Conservation (phyloP, 2,797 vertebrate species). For the Sebastes kiyomatsui region DNA sequence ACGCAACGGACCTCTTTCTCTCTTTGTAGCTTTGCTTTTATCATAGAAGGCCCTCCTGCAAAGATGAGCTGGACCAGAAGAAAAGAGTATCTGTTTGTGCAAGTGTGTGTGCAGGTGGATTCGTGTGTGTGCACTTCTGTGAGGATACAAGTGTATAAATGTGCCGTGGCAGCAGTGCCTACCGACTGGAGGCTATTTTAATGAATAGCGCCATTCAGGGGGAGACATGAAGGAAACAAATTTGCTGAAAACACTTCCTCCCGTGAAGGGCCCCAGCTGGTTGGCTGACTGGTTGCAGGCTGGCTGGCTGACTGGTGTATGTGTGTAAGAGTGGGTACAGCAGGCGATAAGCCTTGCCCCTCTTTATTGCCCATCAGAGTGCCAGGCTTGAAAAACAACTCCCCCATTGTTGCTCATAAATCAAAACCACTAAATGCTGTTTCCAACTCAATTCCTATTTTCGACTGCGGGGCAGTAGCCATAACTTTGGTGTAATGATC, state of each 20-base stretch:
- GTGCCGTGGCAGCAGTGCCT: conserved; percentile 66
- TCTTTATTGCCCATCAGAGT: conserved; percentile 77
- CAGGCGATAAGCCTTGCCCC: conserved; percentile 69
- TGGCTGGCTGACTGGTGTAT: conserved; percentile 51
- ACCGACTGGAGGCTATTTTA: conserved; percentile 71
- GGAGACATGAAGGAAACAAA: conserved; percentile 72
- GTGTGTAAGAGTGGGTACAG: conserved; percentile 62
- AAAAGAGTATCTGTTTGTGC: conserved; percentile 44
- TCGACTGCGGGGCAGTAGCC: conserved; percentile 43
- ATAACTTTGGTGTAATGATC: conserved; percentile 76
- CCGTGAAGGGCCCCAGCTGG: conserved; percentile 75
- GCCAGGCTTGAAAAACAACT: conserved; percentile 66
- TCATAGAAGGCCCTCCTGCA: conserved; percentile 33
- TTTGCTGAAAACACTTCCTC: conserved; percentile 77
- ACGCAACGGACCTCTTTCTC: conserved; percentile 23
- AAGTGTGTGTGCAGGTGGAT: conserved; percentile 38
- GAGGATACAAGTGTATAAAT: conserved; percentile 69
- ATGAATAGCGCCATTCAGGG: conserved; percentile 78
- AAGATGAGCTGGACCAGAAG: conserved; percentile 53
- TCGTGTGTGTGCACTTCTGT: conserved; percentile 20
- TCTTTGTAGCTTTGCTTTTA: conserved; percentile 53
- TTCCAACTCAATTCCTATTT: conserved; percentile 67
- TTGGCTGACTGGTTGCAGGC: conserved; percentile 62
- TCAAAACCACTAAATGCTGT: conserved; percentile 77
- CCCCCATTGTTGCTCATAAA: conserved; percentile 73